A percentile compares a stretch with the other conserved stretches of the same genome.
phyloP scores from a whole-genome alignment of 2,888 invertebrate genomes.

The Platycnemis pennipes region DNA sequence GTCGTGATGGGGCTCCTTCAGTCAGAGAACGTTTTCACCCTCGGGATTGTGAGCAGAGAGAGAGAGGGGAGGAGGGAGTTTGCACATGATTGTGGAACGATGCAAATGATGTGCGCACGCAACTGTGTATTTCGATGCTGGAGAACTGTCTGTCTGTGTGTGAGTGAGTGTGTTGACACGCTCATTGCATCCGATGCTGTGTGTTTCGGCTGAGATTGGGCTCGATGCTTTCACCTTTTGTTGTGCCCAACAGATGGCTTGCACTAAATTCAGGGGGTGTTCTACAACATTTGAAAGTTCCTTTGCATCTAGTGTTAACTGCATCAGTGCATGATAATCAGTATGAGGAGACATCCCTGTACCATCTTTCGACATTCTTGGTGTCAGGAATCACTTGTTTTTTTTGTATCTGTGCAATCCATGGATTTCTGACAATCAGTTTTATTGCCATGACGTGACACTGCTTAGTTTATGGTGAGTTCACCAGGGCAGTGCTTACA shows the following conservation, averaged over 20 bases:
- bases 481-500: background rate
- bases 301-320: background rate
- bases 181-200: background rate
- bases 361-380: background rate
- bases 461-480: background rate
- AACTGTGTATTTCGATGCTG: background rate
- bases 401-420: background rate
- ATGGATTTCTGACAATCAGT: background rate
- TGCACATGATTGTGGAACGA: background rate
- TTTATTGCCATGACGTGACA: background rate
- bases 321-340: background rate
- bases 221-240: background rate
- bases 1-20: no score
- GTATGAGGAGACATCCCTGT: background rate
- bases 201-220: background rate
- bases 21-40: no score
- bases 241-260: background rate
- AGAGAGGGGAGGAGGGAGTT: background rate
- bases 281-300: background rate
- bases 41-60: background rate
- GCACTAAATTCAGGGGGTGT: background rate
- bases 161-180: background rate
- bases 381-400: background rate
- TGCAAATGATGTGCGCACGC: background rate
- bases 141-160: background rate